These are phyloP conservation scores for Fragum fragum DNA, from an alignment of 2,888 invertebrate species.

Conservation along the genomic window DNA sequence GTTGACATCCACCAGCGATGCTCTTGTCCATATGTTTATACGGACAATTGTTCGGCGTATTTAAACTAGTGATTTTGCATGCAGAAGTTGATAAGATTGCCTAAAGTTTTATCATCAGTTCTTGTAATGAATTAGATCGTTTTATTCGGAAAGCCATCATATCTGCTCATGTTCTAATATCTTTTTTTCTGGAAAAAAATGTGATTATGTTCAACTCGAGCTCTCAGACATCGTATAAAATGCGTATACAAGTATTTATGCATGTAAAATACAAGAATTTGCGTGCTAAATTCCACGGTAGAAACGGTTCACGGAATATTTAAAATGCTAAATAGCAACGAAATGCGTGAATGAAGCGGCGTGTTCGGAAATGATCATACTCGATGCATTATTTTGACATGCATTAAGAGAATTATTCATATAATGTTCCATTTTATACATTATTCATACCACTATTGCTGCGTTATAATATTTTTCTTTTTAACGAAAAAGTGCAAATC, in stretches of 20 bases:
- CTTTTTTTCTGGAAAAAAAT: background rate
- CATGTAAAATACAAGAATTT: slow-evolving; percentile 27
- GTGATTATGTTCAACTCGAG: background rate
- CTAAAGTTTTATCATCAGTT: background rate
- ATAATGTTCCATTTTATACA: slow-evolving; percentile 26
- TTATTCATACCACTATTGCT: slow-evolving; percentile 18
- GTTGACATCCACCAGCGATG: too few relatives aligned
- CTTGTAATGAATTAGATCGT: background rate
- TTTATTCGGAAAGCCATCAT: background rate
- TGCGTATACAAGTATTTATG: slow-evolving; percentile 25
- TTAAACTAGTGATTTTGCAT: too few relatives aligned
- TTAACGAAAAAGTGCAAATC: slow-evolving; percentile 9
- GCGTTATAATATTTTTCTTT: background rate
- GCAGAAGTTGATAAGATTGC: background rate
- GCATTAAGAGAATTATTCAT: slow-evolving; percentile 32
- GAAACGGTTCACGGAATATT: slow-evolving; percentile 28
- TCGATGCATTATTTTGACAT: slow-evolving; percentile 28
- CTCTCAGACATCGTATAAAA: background rate
- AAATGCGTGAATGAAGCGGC: slow-evolving; percentile 17
- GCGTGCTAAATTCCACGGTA: slow-evolving; percentile 16
- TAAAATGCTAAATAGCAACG: slow-evolving; percentile 27
- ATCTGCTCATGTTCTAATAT: background rate
- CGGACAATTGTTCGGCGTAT: too few relatives aligned
- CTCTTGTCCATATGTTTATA: too few relatives aligned
- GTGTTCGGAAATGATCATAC: slow-evolving; percentile 15